phyloP scores from a whole-genome alignment of 2,113 vertebrate genomes.

The Lophius piscatorius region DNA sequence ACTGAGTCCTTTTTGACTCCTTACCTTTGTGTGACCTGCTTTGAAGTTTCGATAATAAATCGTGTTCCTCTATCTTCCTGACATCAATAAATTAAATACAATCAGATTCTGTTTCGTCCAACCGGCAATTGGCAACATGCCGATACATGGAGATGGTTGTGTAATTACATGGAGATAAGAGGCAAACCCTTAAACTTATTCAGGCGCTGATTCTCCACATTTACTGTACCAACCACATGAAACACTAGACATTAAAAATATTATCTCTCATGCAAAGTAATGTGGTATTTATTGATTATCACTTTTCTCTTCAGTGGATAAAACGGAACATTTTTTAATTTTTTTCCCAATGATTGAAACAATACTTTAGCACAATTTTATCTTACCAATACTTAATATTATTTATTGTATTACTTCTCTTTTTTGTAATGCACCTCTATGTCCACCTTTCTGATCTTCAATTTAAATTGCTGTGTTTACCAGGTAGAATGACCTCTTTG shows the following conservation, averaged over 20 bases:
- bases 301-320: too few species aligned
- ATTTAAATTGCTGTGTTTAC: too few species aligned
- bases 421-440: too few species aligned
- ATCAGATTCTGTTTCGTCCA: slow-evolving; percentile 44
- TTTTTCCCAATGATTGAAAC: too few species aligned
- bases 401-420: too few species aligned
- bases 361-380: too few species aligned
- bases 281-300: too few species aligned
- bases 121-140: slow-evolving; percentile 13
- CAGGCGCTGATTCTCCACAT: slow-evolving; percentile 12
- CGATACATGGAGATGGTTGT: slow-evolving; percentile 27
- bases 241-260: neutral
- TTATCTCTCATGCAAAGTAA: neutral
- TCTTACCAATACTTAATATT: too few species aligned
- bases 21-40: slow-evolving; percentile 33
- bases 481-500: too few species aligned
- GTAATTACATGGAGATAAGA: slow-evolving; percentile 38
- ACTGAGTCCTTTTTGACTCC: slow-evolving; percentile 33
- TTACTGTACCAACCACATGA: slow-evolving; percentile 15
- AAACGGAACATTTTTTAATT: too few species aligned
- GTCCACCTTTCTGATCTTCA: too few species aligned
- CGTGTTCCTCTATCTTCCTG: slow-evolving; percentile 1
- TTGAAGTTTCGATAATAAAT: slow-evolving; percentile 41
- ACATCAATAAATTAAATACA: slow-evolving; percentile 23
- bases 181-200: slow-evolving; percentile 30